These are phyloP conservation scores for Norana najaformis DNA, from an alignment of 2,888 invertebrate species.

Conservation along the genomic window DNA sequence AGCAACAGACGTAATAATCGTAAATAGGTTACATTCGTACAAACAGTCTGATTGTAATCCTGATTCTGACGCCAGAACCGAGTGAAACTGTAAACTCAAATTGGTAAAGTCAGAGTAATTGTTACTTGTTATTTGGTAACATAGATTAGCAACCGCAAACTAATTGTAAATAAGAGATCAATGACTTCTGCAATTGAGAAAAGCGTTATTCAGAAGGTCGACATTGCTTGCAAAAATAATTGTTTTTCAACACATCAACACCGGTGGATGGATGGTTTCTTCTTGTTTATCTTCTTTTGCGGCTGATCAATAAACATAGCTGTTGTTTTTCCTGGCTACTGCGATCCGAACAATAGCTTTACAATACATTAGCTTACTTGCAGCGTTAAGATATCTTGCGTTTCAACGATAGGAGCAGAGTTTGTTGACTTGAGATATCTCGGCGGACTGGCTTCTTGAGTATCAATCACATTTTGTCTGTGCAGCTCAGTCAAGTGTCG, in stretches of 20 bases:
- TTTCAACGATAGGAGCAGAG: not conserved
- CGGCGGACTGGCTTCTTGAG: not conserved
- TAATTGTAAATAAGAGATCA: not conserved
- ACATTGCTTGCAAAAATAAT: too few species aligned
- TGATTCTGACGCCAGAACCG: too few species aligned
- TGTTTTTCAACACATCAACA: not conserved
- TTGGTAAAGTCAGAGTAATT: too few species aligned
- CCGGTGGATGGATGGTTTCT: not conserved
- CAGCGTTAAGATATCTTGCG: not conserved
- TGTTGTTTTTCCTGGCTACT: not conserved
- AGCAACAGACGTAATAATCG: not conserved
- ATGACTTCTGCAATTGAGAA: not conserved
- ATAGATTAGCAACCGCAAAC: not conserved
- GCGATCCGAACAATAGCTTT: not conserved
- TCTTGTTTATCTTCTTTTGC: not conserved
- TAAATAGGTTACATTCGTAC: not conserved
- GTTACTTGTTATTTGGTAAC: not conserved
- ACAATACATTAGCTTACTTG: not conserved
- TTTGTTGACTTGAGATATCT: not conserved
- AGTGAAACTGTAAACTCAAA: too few species aligned
- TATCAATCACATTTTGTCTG: conserved; percentile 5
- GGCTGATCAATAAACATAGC: not conserved
- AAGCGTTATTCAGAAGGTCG: not conserved
- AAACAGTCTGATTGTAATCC: too few species aligned
- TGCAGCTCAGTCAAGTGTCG: not conserved